phyloP scores from a whole-genome alignment of 2,113 vertebrate genomes.

The Oxygymnocypris stewartii region DNA sequence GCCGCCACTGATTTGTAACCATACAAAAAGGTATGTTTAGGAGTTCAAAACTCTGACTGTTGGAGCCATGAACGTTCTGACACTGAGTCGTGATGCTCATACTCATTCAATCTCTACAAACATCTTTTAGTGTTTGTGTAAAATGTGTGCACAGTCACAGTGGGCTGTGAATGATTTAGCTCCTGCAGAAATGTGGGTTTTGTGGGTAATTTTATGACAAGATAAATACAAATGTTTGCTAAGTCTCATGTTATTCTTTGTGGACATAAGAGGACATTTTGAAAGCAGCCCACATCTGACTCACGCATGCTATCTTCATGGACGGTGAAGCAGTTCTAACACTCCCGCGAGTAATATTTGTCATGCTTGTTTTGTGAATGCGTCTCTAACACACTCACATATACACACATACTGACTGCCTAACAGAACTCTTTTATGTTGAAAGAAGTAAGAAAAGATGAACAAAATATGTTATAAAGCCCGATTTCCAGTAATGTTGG shows the following conservation, averaged over 20 bases:
- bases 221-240: conserved; percentile 15
- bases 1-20: background rate
- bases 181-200: background rate
- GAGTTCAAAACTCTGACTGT: background rate
- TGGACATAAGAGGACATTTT: background rate
- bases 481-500: no score
- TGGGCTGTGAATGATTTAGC: background rate
- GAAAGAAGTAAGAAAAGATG: no score
- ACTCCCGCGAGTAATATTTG: conserved; percentile 19
- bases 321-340: background rate
- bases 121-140: background rate
- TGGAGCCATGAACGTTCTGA: background rate
- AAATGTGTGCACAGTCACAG: background rate
- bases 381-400: background rate
- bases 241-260: background rate
- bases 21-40: background rate
- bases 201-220: background rate
- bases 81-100: background rate
- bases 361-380: conserved; percentile 30
- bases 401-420: background rate
- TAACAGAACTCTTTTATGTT: background rate
- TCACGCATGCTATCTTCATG: conserved; percentile 7
- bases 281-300: background rate
- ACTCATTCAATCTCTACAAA: background rate
- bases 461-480: no score